Percentiles rank a stretch among this genome's conserved stretches.
Conservation (phyloP, 2,888 invertebrate genomes). For the Clepsis dumicolana region DNA sequence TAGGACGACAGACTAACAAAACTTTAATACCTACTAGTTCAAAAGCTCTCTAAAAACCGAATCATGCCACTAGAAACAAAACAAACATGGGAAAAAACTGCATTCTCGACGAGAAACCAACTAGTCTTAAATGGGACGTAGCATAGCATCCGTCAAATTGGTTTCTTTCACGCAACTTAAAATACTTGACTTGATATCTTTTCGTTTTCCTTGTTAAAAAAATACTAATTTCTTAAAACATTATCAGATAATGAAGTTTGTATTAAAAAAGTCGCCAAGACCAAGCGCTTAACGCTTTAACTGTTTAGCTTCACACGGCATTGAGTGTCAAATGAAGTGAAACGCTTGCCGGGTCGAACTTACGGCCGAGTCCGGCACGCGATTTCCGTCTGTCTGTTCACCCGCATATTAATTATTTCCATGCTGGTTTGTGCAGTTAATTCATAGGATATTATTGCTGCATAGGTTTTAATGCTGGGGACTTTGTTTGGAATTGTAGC, state of each 20-base stretch:
- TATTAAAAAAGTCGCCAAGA: slow-evolving; percentile 19
- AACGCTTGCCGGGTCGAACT: slow-evolving; percentile 38
- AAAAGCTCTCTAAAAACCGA: too few species aligned
- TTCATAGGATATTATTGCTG: background rate
- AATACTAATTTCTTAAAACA: background rate
- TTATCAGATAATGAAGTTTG: slow-evolving; percentile 18
- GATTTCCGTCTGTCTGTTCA: slow-evolving; percentile 55
- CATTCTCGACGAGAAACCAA: too few species aligned
- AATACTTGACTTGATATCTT: too few species aligned
- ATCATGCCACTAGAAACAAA: too few species aligned
- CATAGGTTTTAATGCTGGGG: background rate
- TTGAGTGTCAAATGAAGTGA: slow-evolving; percentile 45
- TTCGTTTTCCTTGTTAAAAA: too few species aligned
- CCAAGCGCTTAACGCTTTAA: slow-evolving; percentile 23
- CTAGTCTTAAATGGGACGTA: too few species aligned
- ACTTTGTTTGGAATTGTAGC: background rate
- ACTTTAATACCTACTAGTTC: too few species aligned
- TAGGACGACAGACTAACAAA: too few species aligned
- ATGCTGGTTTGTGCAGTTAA: background rate
- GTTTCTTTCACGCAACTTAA: too few species aligned
- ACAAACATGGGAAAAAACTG: too few species aligned
- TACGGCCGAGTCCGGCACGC: slow-evolving; percentile 54
- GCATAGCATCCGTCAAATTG: too few species aligned
- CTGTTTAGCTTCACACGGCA: slow-evolving; percentile 43
- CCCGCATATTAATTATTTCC: slow-evolving; percentile 6